Evolutionary conservation across 1,140 invertebrate species (phyloP).

Genomic region (Geopemphigus sp.): DNA sequence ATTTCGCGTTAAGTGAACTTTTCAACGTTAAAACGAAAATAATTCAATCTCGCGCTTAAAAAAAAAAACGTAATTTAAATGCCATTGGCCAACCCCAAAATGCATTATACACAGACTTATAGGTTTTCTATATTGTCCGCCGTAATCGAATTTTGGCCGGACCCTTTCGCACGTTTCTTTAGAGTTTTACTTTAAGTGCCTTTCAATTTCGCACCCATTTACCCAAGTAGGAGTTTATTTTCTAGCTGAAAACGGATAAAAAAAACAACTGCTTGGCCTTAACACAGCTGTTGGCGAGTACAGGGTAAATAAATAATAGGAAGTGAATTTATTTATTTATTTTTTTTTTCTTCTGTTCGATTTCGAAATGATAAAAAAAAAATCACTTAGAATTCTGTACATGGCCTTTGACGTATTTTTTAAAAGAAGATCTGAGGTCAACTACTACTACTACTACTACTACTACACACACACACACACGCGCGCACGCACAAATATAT

Average conservation of each 20-base stretch:
- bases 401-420: conserved; percentile 26
- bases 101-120: conserved; percentile 35
- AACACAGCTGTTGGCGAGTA: conserved; percentile 49
- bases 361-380: conserved; percentile 27
- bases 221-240: conserved; percentile 48
- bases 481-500: neutral
- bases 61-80: conserved; percentile 50
- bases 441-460: too few species aligned
- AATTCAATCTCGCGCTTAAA: conserved; percentile 40
- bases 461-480: too few species aligned
- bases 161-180: conserved; percentile 49
- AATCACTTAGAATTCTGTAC: conserved; percentile 42
- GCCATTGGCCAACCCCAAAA: conserved; percentile 46
- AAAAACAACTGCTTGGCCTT: conserved; percentile 41
- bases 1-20: conserved; percentile 15
- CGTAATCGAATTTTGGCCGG: conserved; percentile 46
- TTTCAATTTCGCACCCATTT: conserved; percentile 49
- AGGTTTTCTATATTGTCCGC: conserved; percentile 49
- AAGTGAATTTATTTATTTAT: conserved; percentile 32
- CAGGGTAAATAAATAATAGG: conserved; percentile 49
- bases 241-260: conserved; percentile 24
- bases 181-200: conserved; percentile 50
- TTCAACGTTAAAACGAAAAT: conserved; percentile 45
- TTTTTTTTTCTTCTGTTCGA: conserved; percentile 2
- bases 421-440: neutral